Evolutionary conservation across 2,888 invertebrate species (phyloP), one percentile per base, ranked within the genome.

Genomic region (Coremacera marginata): DNA sequence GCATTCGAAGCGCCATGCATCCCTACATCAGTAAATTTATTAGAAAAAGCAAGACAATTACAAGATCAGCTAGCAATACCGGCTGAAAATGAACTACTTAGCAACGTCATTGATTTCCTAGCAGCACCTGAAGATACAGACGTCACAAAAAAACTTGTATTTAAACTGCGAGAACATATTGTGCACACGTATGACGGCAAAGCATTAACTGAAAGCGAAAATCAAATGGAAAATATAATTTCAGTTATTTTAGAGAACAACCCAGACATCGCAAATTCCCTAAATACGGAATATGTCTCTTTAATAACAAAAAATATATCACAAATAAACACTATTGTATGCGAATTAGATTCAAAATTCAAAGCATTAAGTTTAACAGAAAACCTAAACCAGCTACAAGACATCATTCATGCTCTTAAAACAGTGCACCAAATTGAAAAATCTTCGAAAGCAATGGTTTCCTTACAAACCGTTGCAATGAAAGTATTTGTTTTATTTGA

Each of bases 121-220:
- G 78, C 81, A 1, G 81, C 80, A 57, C 52, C 80, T 0, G 9
- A 79, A 11, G 80, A 82, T 57, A 37, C 73, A 2, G 82, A 83
- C 3, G 78, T 83, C 55, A 75, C 84, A 9, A 70, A 80, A 7
- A 86, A 86, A 76, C 79, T 83, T 3, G 80, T 87, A 22, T 87
- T 88, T 3, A 86, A 86, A 63, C 77, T 88, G 2, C 79, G 83
- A 71, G 84, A 87, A 63, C 86, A 87, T 22, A 85, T 88, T 70
- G 88, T 88, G 14, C 88, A 89, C 11, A 88, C 88, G 0, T 87
- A 87, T 57, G 86, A 89, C 70, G 85, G 83, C 0, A 82, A 80
- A 14, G 49, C 68, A 7, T 52, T 31, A 11, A 73, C 27, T 63
- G 22, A 49, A 27, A 77, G 68, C 4, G 75, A 76, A 27, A 34